Percentiles rank a stretch among this genome's conserved stretches.
Conservation (phyloP, 1,140 invertebrate species). For the Leptinotarsa defecta region DNA sequence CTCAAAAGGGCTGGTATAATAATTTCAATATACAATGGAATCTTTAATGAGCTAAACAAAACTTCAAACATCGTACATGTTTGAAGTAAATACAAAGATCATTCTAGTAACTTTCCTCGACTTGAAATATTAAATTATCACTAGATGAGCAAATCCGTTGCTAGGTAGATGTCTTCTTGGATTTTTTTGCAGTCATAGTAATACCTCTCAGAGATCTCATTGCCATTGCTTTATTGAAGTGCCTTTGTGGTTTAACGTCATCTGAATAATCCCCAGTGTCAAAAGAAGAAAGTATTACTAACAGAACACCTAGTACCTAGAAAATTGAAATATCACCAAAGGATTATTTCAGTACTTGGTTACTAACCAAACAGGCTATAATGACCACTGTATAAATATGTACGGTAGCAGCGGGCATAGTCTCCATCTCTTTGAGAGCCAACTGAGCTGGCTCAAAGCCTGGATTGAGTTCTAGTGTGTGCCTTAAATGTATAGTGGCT, state of each 20-base stretch:
- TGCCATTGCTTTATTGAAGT: slow-evolving; percentile 84
- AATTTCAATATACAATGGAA: background rate
- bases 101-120: background rate
- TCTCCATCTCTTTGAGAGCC: slow-evolving; percentile 78
- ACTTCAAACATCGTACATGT: background rate
- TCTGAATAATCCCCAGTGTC: slow-evolving; percentile 63
- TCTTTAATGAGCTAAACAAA: background rate
- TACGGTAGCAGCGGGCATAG: slow-evolving; percentile 71
- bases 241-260: slow-evolving; percentile 72
- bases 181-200: slow-evolving; percentile 43
- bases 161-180: slow-evolving; percentile 29
- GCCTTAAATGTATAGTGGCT: slow-evolving; percentile 77
- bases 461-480: slow-evolving; percentile 80
- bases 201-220: slow-evolving; percentile 76
- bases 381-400: slow-evolving; percentile 84
- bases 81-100: background rate
- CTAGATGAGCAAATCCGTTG: background rate
- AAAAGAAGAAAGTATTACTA: slow-evolving; percentile 78
- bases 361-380: slow-evolving; percentile 76
- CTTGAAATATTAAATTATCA: background rate
- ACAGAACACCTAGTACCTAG: slow-evolving; percentile 76
- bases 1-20: background rate
- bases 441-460: slow-evolving; percentile 78
- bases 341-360: background rate
- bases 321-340: slow-evolving; percentile 34